Percentiles rank a stretch among this genome's conserved stretches.
Evolutionary conservation across 1,140 invertebrate genomes (phyloP).

Genomic region (Trichoplusia ni): DNA sequence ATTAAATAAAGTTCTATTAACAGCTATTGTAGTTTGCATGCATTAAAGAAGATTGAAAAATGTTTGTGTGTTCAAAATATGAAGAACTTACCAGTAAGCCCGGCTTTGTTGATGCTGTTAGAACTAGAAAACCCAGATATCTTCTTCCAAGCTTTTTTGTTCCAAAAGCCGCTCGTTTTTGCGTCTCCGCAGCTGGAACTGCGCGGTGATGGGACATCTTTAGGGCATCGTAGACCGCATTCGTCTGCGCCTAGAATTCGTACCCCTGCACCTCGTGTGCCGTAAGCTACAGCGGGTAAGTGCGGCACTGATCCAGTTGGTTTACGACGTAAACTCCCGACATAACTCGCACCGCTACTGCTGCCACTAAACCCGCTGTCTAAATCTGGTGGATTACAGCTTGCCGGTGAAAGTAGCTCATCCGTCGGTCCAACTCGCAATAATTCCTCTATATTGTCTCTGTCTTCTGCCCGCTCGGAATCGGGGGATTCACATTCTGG

Average conservation of each 20-base stretch:
- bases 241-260: conserved; percentile 72
- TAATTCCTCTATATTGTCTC: conserved; percentile 85
- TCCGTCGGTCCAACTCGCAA: conserved; percentile 87
- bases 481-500: conserved; percentile 82
- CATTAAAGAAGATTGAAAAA: conserved; percentile 12
- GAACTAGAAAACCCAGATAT: conserved; percentile 87
- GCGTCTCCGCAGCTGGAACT: conserved; percentile 78
- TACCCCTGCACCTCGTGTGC: conserved; percentile 71
- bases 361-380: conserved; percentile 92
- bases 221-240: conserved; percentile 61
- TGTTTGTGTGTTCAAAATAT: background rate
- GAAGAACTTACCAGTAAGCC: conserved; percentile 82
- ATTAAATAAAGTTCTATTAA: conserved; percentile 10
- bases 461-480: conserved; percentile 78
- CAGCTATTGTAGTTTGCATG: conserved; percentile 18
- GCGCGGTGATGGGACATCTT: conserved; percentile 63
- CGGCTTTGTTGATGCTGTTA: conserved; percentile 84
- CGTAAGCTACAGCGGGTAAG: conserved; percentile 79
- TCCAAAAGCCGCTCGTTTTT: conserved; percentile 84
- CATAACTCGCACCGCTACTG: conserved; percentile 89
- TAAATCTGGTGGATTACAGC: conserved; percentile 85
- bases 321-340: conserved; percentile 83
- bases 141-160: conserved; percentile 89
- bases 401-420: conserved; percentile 86
- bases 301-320: conserved; percentile 79